phyloP scores from a whole-genome alignment of 23 tunicate genomes.

The Oikopleura vanhoeffeni region DNA sequence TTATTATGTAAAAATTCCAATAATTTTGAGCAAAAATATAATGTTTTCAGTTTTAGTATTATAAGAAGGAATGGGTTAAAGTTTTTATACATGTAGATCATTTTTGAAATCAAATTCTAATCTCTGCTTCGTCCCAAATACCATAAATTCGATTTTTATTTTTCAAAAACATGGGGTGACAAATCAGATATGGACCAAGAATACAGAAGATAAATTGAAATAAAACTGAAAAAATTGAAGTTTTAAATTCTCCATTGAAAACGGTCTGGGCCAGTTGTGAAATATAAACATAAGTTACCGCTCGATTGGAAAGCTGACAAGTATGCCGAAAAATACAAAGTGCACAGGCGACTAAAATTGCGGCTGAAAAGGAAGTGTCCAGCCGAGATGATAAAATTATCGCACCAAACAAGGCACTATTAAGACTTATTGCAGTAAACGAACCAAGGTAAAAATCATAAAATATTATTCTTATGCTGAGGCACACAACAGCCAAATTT shows the following conservation, averaged over 20 bases:
- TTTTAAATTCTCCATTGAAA: not conserved
- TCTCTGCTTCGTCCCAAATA: not conserved
- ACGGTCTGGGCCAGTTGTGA: not conserved
- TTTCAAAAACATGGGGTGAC: not conserved
- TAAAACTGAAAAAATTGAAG: not conserved
- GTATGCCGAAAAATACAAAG: not conserved
- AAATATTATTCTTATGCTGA: not conserved
- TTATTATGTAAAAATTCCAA: too few relatives aligned
- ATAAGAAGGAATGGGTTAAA: too few relatives aligned
- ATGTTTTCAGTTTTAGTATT: too few relatives aligned
- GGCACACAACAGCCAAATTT: not conserved
- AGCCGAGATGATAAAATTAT: not conserved
- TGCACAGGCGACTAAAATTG: not conserved
- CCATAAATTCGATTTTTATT: not conserved
- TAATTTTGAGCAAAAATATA: too few relatives aligned
- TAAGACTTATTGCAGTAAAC: not conserved
- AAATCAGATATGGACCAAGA: not conserved
- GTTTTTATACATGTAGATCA: too few relatives aligned
- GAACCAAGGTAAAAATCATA: not conserved
- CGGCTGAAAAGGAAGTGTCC: not conserved
- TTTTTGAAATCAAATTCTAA: too few relatives aligned
- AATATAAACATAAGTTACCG: not conserved
- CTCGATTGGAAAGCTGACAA: not conserved
- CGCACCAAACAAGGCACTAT: conserved; percentile 3
- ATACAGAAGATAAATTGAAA: not conserved